These are phyloP conservation scores for Helicoverpa zea DNA, from an alignment of 1,140 invertebrate genomes.

Conservation along the genomic window DNA sequence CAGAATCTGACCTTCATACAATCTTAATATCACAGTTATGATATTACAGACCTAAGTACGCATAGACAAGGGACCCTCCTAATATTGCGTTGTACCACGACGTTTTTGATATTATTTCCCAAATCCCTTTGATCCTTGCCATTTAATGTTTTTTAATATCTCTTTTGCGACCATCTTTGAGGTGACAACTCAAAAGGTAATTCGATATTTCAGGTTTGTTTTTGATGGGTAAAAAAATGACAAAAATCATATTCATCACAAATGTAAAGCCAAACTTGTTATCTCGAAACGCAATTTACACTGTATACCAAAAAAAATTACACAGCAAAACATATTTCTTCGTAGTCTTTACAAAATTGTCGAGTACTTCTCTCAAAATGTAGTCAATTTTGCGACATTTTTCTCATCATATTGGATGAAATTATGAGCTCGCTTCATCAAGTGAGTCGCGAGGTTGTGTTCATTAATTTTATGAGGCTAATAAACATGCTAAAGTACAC, in stretches of 20 bases:
- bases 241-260: background rate
- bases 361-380: conserved; percentile 1
- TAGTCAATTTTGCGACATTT: conserved; percentile 41
- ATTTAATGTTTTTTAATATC: conserved; percentile 19
- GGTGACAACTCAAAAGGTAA: background rate
- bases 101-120: conserved; percentile 10
- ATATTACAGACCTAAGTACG: background rate
- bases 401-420: conserved; percentile 38
- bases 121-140: conserved; percentile 21
- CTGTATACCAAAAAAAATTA: background rate
- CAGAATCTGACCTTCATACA: background rate
- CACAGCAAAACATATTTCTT: conserved; percentile 12
- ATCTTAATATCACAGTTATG: conserved; percentile 4
- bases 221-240: background rate
- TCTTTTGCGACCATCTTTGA: conserved; percentile 7
- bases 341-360: conserved; percentile 2
- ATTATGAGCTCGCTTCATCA: conserved; percentile 54
- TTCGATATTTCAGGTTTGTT: background rate
- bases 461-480: conserved; percentile 59
- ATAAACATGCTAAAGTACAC: conserved; percentile 54
- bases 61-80: background rate
- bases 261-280: no score
- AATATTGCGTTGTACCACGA: conserved; percentile 4
- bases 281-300: conserved; percentile 8
- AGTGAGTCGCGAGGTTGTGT: conserved; percentile 13